Evolutionary conservation across 2,113 vertebrate genomes (phyloP).

Genomic region (Marcusenius ussheri): DNA sequence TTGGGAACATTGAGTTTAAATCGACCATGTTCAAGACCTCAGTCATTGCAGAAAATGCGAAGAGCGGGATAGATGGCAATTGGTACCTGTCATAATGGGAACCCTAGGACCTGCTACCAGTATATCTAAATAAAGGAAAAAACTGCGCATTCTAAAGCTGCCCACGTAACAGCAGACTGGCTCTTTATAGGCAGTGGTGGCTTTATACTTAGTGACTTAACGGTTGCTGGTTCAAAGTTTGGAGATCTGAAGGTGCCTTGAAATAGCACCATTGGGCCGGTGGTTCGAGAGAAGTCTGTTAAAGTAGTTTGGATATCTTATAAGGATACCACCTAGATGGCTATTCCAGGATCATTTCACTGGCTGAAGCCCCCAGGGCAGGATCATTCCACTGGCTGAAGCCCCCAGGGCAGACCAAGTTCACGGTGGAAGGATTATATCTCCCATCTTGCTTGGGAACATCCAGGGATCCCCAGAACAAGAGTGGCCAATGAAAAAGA

Average conservation of each 20-base stretch:
- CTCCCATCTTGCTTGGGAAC: background rate
- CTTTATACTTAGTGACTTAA: no score
- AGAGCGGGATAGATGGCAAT: background rate
- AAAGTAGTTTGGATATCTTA: background rate
- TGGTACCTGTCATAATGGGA: background rate
- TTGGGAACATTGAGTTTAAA: background rate
- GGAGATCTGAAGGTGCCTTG: background rate
- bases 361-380: background rate
- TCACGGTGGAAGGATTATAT: background rate
- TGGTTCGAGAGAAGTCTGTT: background rate
- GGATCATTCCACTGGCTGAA: background rate
- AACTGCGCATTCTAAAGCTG: no score
- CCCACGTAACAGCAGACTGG: no score
- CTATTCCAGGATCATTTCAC: background rate
- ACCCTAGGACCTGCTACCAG: background rate
- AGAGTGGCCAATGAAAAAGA: background rate
- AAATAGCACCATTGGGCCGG: background rate
- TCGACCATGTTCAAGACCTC: background rate
- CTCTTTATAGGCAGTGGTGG: no score
- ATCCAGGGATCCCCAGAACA: background rate
- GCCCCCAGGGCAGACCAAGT: background rate
- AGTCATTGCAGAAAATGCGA: background rate
- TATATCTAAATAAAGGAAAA: background rate
- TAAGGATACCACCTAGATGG: background rate
- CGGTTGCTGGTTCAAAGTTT: background rate